Conservation (phyloP, 2,113 vertebrate species). For the Sebastes schlegelii region DNA sequence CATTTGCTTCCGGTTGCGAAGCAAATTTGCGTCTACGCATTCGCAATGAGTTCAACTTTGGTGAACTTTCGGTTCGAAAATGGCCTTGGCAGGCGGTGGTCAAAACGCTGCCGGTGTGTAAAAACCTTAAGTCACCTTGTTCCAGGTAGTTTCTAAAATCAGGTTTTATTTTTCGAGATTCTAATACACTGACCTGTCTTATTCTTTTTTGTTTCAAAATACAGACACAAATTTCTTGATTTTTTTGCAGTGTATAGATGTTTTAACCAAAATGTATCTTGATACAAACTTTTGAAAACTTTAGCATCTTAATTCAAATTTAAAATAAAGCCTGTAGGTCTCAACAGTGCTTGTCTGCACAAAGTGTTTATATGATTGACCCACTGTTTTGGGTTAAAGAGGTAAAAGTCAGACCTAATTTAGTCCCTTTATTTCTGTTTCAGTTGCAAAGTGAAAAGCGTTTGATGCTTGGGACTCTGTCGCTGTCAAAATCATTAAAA, state of each 20-base stretch:
- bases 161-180: background rate
- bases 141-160: background rate
- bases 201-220: background rate
- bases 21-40: too few species aligned
- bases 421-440: background rate
- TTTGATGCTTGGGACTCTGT: background rate
- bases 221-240: background rate
- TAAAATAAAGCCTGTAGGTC: background rate
- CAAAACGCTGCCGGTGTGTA: background rate
- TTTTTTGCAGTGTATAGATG: background rate
- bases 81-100: too few species aligned
- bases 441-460: conserved; percentile 11
- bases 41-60: too few species aligned
- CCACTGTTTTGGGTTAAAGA: background rate
- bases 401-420: background rate
- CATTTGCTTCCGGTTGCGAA: too few species aligned
- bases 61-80: too few species aligned
- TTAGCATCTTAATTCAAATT: background rate
- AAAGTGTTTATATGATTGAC: background rate
- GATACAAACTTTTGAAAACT: background rate
- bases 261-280: background rate
- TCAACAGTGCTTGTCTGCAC: background rate
- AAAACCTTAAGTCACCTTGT: background rate
- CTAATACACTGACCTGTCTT: background rate
- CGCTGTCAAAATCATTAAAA: conserved; percentile 12